phyloP scores from a whole-genome alignment of 1,140 invertebrate genomes.

The Hycleus cichorii region DNA sequence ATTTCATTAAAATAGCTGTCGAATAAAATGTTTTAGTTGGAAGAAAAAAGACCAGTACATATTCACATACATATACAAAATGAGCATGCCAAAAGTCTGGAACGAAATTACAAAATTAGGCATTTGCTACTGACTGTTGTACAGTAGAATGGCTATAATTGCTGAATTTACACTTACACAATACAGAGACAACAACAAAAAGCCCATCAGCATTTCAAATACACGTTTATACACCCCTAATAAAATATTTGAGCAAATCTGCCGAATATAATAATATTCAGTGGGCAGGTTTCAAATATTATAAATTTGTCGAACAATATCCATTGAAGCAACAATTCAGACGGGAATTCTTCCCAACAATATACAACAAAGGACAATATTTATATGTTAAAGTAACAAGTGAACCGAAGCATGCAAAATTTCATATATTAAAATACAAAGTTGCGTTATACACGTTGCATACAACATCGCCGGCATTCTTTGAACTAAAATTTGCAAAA shows the following conservation, averaged over 20 bases:
- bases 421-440: conserved; percentile 37
- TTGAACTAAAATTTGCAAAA: conserved; percentile 29
- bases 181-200: conserved; percentile 7
- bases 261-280: conserved; percentile 1
- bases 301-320: conserved; percentile 28
- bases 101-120: conserved; percentile 13
- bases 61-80: conserved; percentile 1
- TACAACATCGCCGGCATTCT: conserved; percentile 25
- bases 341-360: conserved; percentile 15
- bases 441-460: conserved; percentile 32
- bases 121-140: conserved; percentile 12
- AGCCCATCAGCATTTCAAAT: conserved; percentile 9
- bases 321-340: conserved; percentile 20
- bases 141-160: conserved; percentile 10
- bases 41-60: no score
- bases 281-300: conserved; percentile 4
- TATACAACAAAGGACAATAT: conserved; percentile 32
- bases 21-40: no score
- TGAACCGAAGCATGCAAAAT: conserved; percentile 33
- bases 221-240: neutral
- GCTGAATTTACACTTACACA: conserved; percentile 12
- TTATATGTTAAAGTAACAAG: conserved; percentile 33
- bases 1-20: no score
- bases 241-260: conserved; percentile 10
- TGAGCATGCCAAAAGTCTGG: conserved; percentile 8